Evolutionary conservation across 1,140 invertebrate species (phyloP).

Genomic region (Aphelenchoides avenae): DNA sequence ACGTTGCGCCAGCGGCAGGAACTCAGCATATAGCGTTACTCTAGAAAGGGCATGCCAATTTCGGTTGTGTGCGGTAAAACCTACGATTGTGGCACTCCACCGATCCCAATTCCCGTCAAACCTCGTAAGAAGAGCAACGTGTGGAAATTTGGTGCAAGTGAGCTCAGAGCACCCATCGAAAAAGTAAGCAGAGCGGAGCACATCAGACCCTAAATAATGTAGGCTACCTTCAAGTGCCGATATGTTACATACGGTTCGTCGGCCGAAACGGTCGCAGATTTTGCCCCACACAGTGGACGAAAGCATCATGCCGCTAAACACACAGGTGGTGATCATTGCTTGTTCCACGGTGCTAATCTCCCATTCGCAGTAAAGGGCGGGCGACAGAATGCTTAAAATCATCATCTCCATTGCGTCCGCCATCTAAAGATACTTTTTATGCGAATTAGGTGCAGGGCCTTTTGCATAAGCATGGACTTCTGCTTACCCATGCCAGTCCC

Average conservation of each 20-base stretch:
- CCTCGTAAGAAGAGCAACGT: slow-evolving; percentile 84
- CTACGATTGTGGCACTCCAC: slow-evolving; percentile 92
- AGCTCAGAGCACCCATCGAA: slow-evolving; percentile 82
- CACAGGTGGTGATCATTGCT: slow-evolving; percentile 74
- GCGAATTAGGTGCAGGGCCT: too few species aligned
- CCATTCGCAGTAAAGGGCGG: slow-evolving; percentile 88
- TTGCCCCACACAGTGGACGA: slow-evolving; percentile 92
- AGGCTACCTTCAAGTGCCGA: slow-evolving; percentile 3
- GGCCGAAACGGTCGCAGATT: slow-evolving; percentile 85
- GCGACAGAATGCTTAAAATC: slow-evolving; percentile 84
- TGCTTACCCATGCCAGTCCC: slow-evolving; percentile 63
- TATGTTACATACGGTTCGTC: slow-evolving; percentile 70
- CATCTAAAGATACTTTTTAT: slow-evolving; percentile 76
- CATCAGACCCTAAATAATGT: slow-evolving; percentile 70
- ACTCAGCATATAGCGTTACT: slow-evolving; percentile 91
- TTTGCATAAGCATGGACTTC: too few species aligned
- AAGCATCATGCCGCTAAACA: slow-evolving; percentile 93
- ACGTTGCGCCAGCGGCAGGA: slow-evolving; percentile 83
- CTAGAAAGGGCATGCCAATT: slow-evolving; percentile 63
- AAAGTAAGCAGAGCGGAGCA: slow-evolving; percentile 81
- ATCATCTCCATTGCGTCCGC: slow-evolving; percentile 97
- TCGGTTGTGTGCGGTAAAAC: slow-evolving; percentile 60
- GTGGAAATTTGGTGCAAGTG: slow-evolving; percentile 81
- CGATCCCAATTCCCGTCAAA: slow-evolving; percentile 88
- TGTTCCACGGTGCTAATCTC: slow-evolving; percentile 72